A percentile compares a stretch with the other conserved stretches of the same genome.
Conservation (phyloP, 2,113 vertebrate genomes). For the Urocynchramus pylzowi region DNA sequence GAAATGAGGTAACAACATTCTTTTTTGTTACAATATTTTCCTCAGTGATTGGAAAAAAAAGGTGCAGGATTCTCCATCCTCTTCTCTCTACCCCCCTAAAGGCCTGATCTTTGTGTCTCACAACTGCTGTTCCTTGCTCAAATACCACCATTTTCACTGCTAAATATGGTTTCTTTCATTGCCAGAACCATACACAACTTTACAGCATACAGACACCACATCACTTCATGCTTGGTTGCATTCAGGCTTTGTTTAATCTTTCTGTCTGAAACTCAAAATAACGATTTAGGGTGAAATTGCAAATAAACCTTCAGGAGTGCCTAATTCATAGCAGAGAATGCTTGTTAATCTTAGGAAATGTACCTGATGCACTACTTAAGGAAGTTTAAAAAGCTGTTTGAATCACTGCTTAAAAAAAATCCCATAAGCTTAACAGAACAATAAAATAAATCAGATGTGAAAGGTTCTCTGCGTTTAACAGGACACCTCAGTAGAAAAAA, state of each 20-base stretch:
- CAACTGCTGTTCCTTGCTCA: not conserved
- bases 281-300: not conserved
- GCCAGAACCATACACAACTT: not conserved
- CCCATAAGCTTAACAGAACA: not conserved
- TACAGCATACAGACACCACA: not conserved
- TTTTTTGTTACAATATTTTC: not conserved
- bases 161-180: not conserved
- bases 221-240: not conserved
- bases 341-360: not conserved
- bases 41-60: not conserved
- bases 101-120: not conserved
- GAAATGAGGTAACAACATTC: not conserved
- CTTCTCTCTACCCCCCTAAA: not conserved
- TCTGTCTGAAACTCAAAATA: not conserved
- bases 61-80: not conserved
- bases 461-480: not conserved
- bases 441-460: not conserved
- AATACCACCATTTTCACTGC: not conserved
- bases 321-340: not conserved
- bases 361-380: not conserved
- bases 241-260: not conserved
- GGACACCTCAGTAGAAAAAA: not conserved
- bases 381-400: not conserved
- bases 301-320: not conserved
- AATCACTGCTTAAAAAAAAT: not conserved